Evolutionary conservation across 2,888 invertebrate species (phyloP).

Genomic region (Epistrophe grossulariae): DNA sequence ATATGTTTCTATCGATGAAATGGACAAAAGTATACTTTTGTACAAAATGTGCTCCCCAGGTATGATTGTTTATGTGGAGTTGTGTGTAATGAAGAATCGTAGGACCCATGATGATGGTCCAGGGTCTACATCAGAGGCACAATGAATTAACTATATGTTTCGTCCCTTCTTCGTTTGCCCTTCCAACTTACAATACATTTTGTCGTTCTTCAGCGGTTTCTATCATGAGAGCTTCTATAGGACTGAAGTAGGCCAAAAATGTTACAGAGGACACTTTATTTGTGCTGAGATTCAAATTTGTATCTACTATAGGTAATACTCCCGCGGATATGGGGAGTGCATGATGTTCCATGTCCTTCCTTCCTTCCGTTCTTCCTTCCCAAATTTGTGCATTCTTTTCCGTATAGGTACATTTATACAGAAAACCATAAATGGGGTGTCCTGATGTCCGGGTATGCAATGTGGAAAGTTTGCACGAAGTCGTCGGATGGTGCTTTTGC

Average conservation of each 20-base stretch:
- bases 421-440: constrained; percentile 10
- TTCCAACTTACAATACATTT: neutral
- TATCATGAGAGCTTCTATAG: neutral
- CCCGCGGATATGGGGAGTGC: constrained; percentile 13
- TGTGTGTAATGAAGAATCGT: neutral
- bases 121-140: constrained; percentile 44
- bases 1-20: constrained; percentile 46
- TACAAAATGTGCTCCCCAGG: constrained; percentile 20
- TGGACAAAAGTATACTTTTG: constrained; percentile 38
- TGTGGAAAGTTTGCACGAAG: neutral
- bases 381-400: constrained; percentile 43
- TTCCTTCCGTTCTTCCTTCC: constrained; percentile 32
- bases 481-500: neutral
- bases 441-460: no score
- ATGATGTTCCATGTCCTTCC: constrained; percentile 32
- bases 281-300: constrained; percentile 55
- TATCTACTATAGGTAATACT: constrained; percentile 5
- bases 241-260: constrained; percentile 53
- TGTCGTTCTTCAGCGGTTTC: constrained; percentile 48
- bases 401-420: neutral
- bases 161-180: neutral
- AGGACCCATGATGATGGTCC: neutral
- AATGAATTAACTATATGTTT: constrained; percentile 66
- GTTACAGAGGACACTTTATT: constrained; percentile 64
- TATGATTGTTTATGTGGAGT: constrained; percentile 4